Evolutionary conservation across 2,113 vertebrate species (phyloP), one percentile per base, ranked within the genome.

Genomic region (Nymphicus hollandicus): DNA sequence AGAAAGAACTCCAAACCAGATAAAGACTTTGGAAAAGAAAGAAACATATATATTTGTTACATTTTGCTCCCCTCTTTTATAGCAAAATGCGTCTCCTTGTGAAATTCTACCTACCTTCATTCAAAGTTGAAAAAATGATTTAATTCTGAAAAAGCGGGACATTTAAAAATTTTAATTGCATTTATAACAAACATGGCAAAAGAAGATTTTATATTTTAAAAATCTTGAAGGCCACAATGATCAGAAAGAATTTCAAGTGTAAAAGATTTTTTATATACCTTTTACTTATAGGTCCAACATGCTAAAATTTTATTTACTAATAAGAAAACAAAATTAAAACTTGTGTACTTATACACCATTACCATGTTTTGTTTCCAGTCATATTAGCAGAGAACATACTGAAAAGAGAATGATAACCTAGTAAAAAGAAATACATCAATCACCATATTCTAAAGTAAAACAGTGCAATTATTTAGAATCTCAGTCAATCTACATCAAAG

Each of bases 81-180:
- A 93, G 77, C 13, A 92, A 80, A 69, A 49, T 41, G 7, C 3
- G 25, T 31, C 17, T 88, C 52, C 52, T 73, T 66, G 37, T 72
- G 65, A 90, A 95, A 39, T 68, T 76, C 65, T 22, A 94, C 80
- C 80, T 74, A 94, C 66, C 83, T 95, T 87, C 39, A 56, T 78
- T 81, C 31, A 66, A 87, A 92, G 81, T 4, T 80, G 74, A 95
- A 92, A 87, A 82, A 43, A 24, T 61, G 24, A 89, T 61, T 72
- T 37, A 87, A 65, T 85, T 85, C 61, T 95, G 94, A 82, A 95
- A 95, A 94, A 82, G 70, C n/a, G 82, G n/a, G 58, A 82, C 37
- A 85, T 89, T 65, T 81, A 17, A 92, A 81, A 74, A 52, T 65
- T 52, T 61, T 39, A 68, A 88, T 71, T 73, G 46, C 46, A 53